phyloP scores from a whole-genome alignment of 2,888 invertebrate genomes.

The Cephus rjabovi region DNA sequence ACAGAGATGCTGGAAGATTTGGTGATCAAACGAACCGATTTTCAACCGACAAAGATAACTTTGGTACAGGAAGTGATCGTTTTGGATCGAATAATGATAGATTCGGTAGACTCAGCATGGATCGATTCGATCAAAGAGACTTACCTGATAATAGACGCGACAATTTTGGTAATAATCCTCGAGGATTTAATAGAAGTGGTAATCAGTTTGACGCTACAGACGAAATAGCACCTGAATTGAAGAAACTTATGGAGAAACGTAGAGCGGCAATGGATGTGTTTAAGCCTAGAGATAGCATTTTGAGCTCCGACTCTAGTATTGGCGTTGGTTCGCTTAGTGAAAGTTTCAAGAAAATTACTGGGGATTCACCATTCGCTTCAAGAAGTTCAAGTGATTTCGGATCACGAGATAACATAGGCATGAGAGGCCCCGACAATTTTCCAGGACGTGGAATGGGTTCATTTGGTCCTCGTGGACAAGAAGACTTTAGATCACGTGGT shows the following conservation, averaged over 20 bases:
- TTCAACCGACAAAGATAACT: conserved; percentile 9
- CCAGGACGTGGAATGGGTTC: neutral
- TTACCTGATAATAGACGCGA: conserved; percentile 31
- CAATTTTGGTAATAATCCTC: conserved; percentile 36
- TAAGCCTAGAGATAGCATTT: conserved; percentile 52
- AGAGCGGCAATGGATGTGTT: conserved; percentile 56
- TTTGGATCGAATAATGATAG: conserved; percentile 25
- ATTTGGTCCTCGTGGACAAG: conserved; percentile 12
- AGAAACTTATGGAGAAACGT: conserved; percentile 61
- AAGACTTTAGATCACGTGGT: conserved; percentile 17
- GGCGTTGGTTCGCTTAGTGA: conserved; percentile 55
- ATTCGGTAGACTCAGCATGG: conserved; percentile 30
- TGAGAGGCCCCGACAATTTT: conserved; percentile 27
- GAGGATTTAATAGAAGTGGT: conserved; percentile 37
- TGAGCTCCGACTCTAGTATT: conserved; percentile 40
- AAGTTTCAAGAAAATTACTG: conserved; percentile 58
- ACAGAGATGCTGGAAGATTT: conserved; percentile 27
- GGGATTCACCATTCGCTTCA: conserved; percentile 47
- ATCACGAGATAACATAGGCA: conserved; percentile 9
- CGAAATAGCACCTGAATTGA: conserved; percentile 56
- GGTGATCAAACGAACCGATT: conserved; percentile 16
- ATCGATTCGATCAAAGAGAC: conserved; percentile 36
- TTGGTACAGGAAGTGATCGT: conserved; percentile 7
- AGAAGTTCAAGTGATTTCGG: conserved; percentile 3
- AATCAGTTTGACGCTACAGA: conserved; percentile 41